A percentile compares a stretch with the other conserved stretches of the same genome.
phyloP scores from a whole-genome alignment of 2,888 invertebrate genomes.

The Lathronympha strigana region DNA sequence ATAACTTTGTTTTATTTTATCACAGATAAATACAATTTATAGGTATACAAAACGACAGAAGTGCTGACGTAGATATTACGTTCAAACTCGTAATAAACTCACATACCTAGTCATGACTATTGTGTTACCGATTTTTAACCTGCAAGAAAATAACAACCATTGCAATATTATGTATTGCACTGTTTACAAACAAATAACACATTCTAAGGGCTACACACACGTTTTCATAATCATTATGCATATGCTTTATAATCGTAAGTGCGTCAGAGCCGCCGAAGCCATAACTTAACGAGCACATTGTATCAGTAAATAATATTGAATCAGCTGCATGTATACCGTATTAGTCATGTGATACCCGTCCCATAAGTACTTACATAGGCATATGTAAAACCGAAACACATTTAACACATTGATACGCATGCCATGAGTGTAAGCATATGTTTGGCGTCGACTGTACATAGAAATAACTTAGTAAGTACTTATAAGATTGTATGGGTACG shows the following conservation, averaged over 20 bases:
- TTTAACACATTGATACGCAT: too few species aligned
- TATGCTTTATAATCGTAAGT: conserved; percentile 23
- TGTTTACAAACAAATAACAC: conserved; percentile 34
- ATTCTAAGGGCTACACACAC: conserved; percentile 11
- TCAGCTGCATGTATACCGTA: conserved; percentile 29
- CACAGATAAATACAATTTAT: too few species aligned
- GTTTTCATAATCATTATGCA: conserved; percentile 24
- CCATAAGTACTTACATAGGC: neutral
- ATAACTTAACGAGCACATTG: conserved; percentile 54
- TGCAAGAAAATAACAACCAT: neutral
- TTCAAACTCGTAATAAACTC: neutral
- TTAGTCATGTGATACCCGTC: neutral
- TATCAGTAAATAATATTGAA: conserved; percentile 49
- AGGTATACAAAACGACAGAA: neutral
- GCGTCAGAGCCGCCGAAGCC: conserved; percentile 29
- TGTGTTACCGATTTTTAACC: conserved; percentile 1
- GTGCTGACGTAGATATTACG: neutral
- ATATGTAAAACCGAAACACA: neutral
- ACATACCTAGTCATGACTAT: neutral
- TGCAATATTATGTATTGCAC: conserved; percentile 8
- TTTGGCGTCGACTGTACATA: too few species aligned
- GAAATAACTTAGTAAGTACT: too few species aligned
- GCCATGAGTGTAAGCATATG: too few species aligned
- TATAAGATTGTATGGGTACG: too few species aligned
- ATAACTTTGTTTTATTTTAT: too few species aligned